Evolutionary conservation across 1,140 invertebrate species (phyloP).

Genomic region (Tenebrio molitor): DNA sequence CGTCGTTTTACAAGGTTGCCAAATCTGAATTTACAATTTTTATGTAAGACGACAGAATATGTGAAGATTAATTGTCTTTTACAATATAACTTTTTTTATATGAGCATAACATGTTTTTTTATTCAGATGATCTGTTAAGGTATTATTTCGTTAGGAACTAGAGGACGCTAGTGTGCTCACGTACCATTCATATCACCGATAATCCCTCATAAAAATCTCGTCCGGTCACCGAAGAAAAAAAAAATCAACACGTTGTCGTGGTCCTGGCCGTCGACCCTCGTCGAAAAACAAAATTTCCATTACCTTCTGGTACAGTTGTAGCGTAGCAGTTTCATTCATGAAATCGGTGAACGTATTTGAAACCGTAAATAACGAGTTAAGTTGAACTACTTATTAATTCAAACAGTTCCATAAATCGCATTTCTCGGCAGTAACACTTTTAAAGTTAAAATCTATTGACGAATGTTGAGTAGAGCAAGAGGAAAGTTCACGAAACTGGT

Average conservation of each 20-base stretch:
- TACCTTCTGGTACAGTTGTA: too few species aligned
- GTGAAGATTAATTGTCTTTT: too few species aligned
- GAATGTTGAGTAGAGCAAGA: slow-evolving; percentile 40
- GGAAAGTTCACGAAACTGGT: slow-evolving; percentile 49
- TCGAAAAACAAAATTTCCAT: slow-evolving; percentile 14
- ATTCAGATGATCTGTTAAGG: too few species aligned
- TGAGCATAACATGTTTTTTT: too few species aligned
- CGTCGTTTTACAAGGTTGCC: too few species aligned
- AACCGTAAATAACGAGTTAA: slow-evolving; percentile 36
- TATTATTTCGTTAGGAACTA: not conserved
- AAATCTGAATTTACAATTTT: slow-evolving; percentile 20
- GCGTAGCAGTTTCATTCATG: not conserved
- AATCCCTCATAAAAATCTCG: slow-evolving; percentile 13
- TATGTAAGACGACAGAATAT: slow-evolving; percentile 10
- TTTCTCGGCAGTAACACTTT: slow-evolving; percentile 29
- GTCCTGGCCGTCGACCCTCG: slow-evolving; percentile 34
- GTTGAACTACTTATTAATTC: slow-evolving; percentile 30
- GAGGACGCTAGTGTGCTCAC: slow-evolving; percentile 33
- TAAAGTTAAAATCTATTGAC: slow-evolving; percentile 46
- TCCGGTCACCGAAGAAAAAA: not conserved
- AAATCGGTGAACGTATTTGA: not conserved
- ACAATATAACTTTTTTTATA: too few species aligned
- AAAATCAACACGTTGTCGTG: not conserved
- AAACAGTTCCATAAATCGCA: slow-evolving; percentile 17
- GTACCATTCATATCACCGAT: slow-evolving; percentile 44